These are phyloP conservation scores for Heterodera carotae DNA, from an alignment of 1,140 invertebrate species.

Conservation along the genomic window DNA sequence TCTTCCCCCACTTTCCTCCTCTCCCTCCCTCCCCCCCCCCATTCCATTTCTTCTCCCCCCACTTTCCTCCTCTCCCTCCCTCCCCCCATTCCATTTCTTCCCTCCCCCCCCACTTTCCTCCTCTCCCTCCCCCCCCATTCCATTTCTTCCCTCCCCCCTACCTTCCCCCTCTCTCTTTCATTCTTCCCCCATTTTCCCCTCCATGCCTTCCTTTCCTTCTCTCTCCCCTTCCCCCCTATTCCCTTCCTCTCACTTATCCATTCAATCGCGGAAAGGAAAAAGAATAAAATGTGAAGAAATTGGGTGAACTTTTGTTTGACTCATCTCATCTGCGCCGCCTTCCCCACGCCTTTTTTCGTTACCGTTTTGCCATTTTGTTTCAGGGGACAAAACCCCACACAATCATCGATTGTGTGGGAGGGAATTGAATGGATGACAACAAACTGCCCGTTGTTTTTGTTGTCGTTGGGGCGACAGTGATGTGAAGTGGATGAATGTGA, in stretches of 20 bases:
- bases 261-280: background rate
- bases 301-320: background rate
- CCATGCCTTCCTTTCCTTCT: background rate
- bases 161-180: conserved; percentile 26
- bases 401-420: background rate
- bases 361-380: conserved; percentile 1
- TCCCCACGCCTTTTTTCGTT: background rate
- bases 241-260: no score
- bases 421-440: background rate
- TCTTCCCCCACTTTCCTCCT: conserved; percentile 23
- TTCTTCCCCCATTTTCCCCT: background rate
- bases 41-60: conserved; percentile 1
- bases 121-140: background rate
- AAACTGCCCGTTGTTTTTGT: no score
- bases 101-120: no score
- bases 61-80: background rate
- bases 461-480: background rate
- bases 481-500: background rate
- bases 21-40: conserved; percentile 19
- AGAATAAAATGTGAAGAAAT: background rate
- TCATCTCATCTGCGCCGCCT: no score
- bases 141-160: background rate
- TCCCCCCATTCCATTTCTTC: background rate
- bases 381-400: background rate
- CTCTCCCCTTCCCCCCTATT: background rate